Base-by-base conservation (phyloP, 2,113 vertebrate genomes). In the Vulpes vulpes region DNA sequence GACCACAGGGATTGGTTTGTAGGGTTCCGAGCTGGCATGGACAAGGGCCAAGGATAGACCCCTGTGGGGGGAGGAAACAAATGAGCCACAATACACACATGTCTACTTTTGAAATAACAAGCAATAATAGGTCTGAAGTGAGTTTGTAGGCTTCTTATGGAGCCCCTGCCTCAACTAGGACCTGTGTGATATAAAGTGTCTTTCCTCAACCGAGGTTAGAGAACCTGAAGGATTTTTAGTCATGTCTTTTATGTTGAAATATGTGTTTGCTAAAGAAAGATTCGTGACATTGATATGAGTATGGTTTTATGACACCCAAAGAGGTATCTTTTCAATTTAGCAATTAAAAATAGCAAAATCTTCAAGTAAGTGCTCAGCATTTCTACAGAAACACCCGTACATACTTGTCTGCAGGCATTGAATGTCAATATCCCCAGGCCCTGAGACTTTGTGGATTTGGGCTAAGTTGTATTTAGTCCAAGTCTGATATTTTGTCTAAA, bases 331-430 rank as follows among this genome's bases (percentile, higher is more conserved):
- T 84, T 89, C 32, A 78, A 32, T 73, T 49, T n/a, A 82, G 59
- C 11, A 59, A 93, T 91, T 73, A 79, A 65, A 92, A 95, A 43
- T 79, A 89, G 64, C 22, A 84, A 94, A 95, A 76, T 35, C 76
- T 80, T 80, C 25, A 76, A 55, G 71, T 53, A 38, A 27, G 73
- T 81, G 51, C 69, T 22, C 5, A 19, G 23, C 2, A 57, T 43
- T 43, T 43, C 11, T 8, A 80, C 19, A 53, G 51, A 95, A 30
- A 14, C 15, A n/a, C 35, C 6, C 6, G 19, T 16, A 19, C 22
- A 15, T 20, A 51, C 20, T 53, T 81, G 59, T 67, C 49, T 85
- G 27, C 32, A 43, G 43, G 43, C 3, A 35, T 8, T 69, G 88
- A 94, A 19, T 60, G 49, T 57, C 62, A 62, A 1, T 27, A 11